Evolutionary conservation across 30 jellyfish, hydroid and myxozoan genomes (phyloP).

Genomic region (Calvadosia cruxmelitensis): DNA sequence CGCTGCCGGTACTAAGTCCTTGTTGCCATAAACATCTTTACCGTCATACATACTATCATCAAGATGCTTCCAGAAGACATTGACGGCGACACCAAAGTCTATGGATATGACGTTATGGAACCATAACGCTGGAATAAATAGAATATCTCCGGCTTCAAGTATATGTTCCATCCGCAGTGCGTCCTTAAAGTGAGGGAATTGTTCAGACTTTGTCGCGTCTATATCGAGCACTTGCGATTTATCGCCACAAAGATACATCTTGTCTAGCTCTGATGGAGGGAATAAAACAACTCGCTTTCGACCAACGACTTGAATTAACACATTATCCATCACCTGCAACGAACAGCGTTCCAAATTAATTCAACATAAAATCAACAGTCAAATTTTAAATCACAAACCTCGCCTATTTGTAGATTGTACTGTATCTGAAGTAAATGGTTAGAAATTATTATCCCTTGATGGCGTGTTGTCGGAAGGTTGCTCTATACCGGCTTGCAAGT

Average conservation of each 20-base stretch:
- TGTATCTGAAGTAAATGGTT: too few species aligned
- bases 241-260: constrained; percentile 65
- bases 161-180: constrained; percentile 36
- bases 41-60: constrained; percentile 29
- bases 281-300: constrained; percentile 55
- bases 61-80: constrained; percentile 66
- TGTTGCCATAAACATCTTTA: constrained; percentile 81
- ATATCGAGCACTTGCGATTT: constrained; percentile 79
- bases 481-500: too few species aligned
- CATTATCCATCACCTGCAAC: constrained; percentile 69
- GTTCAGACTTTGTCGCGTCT: constrained; percentile 45
- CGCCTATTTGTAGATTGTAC: too few species aligned
- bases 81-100: constrained; percentile 50
- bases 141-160: constrained; percentile 64
- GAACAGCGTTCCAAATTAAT: too few species aligned
- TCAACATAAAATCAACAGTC: too few species aligned
- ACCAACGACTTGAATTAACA: constrained; percentile 61
- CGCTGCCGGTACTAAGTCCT: constrained; percentile 57
- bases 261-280: constrained; percentile 59
- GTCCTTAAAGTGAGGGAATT: constrained; percentile 45
- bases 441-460: too few species aligned
- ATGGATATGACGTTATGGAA: constrained; percentile 68
- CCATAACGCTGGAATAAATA: constrained; percentile 94
- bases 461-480: too few species aligned
- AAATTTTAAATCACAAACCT: too few species aligned